Percentiles rank a stretch among this genome's conserved stretches.
These are phyloP conservation scores for Phyllotreta cruciferae DNA, from an alignment of 2,888 invertebrate genomes.

Conservation along the genomic window DNA sequence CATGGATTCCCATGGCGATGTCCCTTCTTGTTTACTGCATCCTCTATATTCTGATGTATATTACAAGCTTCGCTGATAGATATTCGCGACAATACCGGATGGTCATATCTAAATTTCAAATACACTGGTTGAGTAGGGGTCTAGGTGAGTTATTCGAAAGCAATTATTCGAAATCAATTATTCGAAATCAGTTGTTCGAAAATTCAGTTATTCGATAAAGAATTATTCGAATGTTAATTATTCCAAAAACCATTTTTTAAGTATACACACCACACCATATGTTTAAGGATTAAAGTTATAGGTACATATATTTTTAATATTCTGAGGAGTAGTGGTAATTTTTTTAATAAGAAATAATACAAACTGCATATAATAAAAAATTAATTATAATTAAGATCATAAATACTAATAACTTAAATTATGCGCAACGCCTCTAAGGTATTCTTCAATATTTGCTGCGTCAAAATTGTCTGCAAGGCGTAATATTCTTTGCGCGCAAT, in stretches of 20 bases:
- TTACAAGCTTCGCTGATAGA: too few species aligned
- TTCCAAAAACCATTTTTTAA: not conserved
- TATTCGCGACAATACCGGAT: too few species aligned
- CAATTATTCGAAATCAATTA: too few species aligned
- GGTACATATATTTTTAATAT: not conserved
- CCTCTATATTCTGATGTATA: too few species aligned
- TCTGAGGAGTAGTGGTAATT: not conserved
- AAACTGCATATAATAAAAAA: not conserved
- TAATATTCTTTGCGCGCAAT: not conserved
- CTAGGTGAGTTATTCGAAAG: not conserved
- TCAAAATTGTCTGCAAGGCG: not conserved
- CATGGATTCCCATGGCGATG: too few species aligned
- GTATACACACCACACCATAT: too few species aligned
- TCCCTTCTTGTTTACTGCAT: too few species aligned
- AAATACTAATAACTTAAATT: slow-evolving; percentile 4
- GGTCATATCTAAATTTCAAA: too few species aligned
- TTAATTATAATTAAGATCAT: not conserved
- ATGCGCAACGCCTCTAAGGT: slow-evolving; percentile 1
- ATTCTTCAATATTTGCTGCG: slow-evolving; percentile 1
- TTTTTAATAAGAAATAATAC: not conserved
- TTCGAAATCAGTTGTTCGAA: slow-evolving; percentile 6
- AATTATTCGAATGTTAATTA: not conserved
- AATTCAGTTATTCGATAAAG: not conserved
- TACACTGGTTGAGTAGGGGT: too few species aligned
- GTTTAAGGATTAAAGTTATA: not conserved